Evolutionary conservation across 2,888 invertebrate genomes (phyloP), one percentile per base, ranked within the genome.

Genomic region (Scaptomyza reducta): DNA sequence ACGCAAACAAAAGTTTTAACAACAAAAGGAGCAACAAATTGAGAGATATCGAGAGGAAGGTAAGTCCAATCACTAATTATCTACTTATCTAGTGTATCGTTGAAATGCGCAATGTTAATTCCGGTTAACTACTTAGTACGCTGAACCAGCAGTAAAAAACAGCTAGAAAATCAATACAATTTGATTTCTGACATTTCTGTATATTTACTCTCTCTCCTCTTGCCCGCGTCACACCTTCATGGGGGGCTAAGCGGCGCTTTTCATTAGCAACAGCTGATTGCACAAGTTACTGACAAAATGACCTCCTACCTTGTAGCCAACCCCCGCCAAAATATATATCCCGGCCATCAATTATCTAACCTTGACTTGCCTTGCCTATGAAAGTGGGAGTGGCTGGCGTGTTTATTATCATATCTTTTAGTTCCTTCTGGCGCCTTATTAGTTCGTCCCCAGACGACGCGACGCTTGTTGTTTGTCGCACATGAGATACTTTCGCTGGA

Each of bases 261-360:
- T 87, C 85, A 83, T 84, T 87, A 87, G 73, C 86, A 85, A 87
- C 88, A 85, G 84, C 88, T 85, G 84, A 85, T 87, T 85, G 77
- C 75, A 79, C 82, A 87, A 87, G 78, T 55, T 62, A 71, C 81
- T 70, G 70, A 68, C 82, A 64, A 69, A 66, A 27, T 64, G 78
- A 58, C 58, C 70, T 64, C 57, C 45, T 42, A 62, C 61, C 70
- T 41, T 40, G 61, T n/a, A 14, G 22, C 11, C 55, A 40, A 54
- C 56, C 61, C 55, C 63, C 55, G 6, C 75, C 41, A 42, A 33
- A 9, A 40, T 10, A 9, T 14, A 38, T 44, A 44, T 56, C 40
- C 57, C 50, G 14, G 14, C 33, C 59, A 29, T 42, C 16, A 60
- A 47, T 14, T 61, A 67, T 45, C 70, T 81, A 87, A 87, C 83